A percentile compares a stretch with the other conserved stretches of the same genome.
phyloP scores from a whole-genome alignment of 2,113 vertebrate species.

The Amia ocellicauda region DNA sequence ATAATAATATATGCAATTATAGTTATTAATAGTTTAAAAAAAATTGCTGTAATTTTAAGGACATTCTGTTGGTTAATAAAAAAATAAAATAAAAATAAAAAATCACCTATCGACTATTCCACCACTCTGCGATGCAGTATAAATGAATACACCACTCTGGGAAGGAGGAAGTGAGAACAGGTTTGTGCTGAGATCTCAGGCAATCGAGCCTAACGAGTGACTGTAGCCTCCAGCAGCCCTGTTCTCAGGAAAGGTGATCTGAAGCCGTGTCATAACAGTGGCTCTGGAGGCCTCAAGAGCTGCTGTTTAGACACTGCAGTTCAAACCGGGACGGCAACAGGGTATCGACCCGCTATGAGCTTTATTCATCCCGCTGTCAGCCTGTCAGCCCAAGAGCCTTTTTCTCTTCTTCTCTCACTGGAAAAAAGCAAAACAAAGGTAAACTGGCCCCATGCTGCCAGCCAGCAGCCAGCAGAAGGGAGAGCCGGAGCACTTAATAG shows the following conservation, averaged over 20 bases:
- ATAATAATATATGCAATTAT: too few relatives aligned
- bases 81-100: too few relatives aligned
- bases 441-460: conserved; percentile 3
- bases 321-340: not conserved
- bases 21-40: too few relatives aligned
- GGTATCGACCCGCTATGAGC: conserved; percentile 12
- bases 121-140: not conserved
- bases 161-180: not conserved
- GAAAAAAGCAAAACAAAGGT: not conserved
- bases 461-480: not conserved
- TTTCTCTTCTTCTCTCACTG: not conserved
- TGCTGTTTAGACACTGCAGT: conserved; percentile 7
- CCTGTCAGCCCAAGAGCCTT: not conserved
- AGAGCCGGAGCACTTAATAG: conserved; percentile 54
- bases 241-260: not conserved
- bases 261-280: conserved; percentile 1
- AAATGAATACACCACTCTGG: not conserved
- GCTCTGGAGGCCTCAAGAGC: not conserved
- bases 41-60: too few relatives aligned
- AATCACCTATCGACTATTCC: too few relatives aligned
- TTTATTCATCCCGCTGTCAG: conserved; percentile 11
- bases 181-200: not conserved
- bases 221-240: not conserved
- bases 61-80: too few relatives aligned
- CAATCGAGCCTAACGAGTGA: not conserved